Evolutionary conservation across 2,113 vertebrate species (phyloP).

Genomic region (Psettodes erumei): DNA sequence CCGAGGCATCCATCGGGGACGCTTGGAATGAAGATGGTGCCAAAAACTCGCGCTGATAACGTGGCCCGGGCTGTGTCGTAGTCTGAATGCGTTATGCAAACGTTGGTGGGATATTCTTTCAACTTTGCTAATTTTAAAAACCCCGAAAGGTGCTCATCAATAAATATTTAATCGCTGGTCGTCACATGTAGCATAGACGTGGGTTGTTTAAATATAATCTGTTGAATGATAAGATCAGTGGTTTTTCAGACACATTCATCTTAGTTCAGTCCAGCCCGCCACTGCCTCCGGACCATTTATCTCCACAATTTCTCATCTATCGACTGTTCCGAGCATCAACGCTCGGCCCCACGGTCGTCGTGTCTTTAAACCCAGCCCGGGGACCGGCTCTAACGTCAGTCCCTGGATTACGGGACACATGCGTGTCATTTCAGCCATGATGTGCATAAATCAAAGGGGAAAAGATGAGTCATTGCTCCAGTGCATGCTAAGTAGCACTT

Average conservation of each 20-base stretch:
- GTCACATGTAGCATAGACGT: not conserved
- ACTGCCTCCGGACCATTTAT: not conserved
- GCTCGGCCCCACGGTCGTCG: not conserved
- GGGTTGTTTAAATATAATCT: not conserved
- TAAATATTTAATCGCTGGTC: slow-evolving; percentile 32
- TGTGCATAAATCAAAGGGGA: slow-evolving; percentile 70
- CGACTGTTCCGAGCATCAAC: slow-evolving; percentile 3
- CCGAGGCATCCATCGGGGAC: slow-evolving; percentile 10
- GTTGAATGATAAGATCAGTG: not conserved
- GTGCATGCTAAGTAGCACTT: slow-evolving; percentile 67
- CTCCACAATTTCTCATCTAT: slow-evolving; percentile 3
- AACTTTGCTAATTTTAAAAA: not conserved
- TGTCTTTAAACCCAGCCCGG: slow-evolving; percentile 32
- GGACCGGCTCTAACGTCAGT: not conserved
- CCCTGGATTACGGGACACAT: slow-evolving; percentile 47
- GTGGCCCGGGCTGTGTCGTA: not conserved
- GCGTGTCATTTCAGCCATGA: slow-evolving; percentile 58
- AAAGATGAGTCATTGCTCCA: slow-evolving; percentile 69
- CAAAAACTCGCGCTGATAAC: slow-evolving; percentile 27
- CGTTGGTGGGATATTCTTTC: not conserved
- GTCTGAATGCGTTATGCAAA: slow-evolving; percentile 16
- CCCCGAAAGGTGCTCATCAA: slow-evolving; percentile 9
- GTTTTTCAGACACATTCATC: slow-evolving; percentile 10
- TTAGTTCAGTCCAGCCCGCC: slow-evolving; percentile 19
- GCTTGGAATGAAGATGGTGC: slow-evolving; percentile 30